Percentiles rank a stretch among this genome's conserved stretches.
phyloP scores from a whole-genome alignment of 2,888 invertebrate genomes.

The Leucoma salicis region DNA sequence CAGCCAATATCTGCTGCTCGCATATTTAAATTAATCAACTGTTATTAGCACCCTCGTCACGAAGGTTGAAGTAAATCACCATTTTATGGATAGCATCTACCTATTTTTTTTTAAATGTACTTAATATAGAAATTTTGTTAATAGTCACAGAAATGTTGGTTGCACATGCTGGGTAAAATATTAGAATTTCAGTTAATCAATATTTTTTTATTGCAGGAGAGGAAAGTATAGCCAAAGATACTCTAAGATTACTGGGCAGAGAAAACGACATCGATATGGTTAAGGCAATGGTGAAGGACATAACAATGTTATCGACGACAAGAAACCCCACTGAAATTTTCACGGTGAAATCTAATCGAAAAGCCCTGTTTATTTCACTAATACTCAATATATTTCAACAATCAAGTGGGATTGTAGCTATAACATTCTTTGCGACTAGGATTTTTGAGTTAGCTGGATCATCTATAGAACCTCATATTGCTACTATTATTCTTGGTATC shows the following conservation, averaged over 20 bases:
- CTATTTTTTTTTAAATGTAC: no score
- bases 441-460: slow-evolving; percentile 40
- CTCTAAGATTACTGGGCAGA: not conserved
- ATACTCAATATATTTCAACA: slow-evolving; percentile 16
- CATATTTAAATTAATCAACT: no score
- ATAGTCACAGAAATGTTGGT: no score
- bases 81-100: no score
- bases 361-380: slow-evolving; percentile 30
- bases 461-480: slow-evolving; percentile 32
- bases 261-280: not conserved
- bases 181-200: no score
- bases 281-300: not conserved
- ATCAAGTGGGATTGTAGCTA: slow-evolving; percentile 30
- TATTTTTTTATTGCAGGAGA: not conserved
- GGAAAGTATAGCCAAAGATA: not conserved
- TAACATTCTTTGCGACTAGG: slow-evolving; percentile 28
- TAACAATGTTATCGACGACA: not conserved
- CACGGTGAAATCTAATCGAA: slow-evolving; percentile 32
- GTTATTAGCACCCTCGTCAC: no score
- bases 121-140: no score
- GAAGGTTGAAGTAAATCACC: no score
- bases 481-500: slow-evolving; percentile 35
- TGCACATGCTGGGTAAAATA: no score
- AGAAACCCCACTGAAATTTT: slow-evolving; percentile 34
- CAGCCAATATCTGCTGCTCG: no score